Evolutionary conservation across 2,797 vertebrate species (phyloP).

Genomic region (Geotrypetes seraphini): DNA sequence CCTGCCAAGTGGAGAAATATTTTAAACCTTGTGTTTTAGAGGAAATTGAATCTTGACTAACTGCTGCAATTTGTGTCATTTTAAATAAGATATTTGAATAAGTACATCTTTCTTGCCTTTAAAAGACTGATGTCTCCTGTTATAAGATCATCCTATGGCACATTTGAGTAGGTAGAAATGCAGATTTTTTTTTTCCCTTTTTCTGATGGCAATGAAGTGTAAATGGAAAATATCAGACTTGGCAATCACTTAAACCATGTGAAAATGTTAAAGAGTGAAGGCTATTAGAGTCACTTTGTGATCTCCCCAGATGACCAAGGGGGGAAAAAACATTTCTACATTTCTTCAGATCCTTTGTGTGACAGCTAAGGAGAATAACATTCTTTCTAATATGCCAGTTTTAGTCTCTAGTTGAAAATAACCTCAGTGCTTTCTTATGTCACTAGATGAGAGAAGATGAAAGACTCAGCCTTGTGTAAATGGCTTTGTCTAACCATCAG

Average conservation of each 20-base stretch:
- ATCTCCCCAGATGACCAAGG: constrained; percentile 69
- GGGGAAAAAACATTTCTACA: constrained; percentile 62
- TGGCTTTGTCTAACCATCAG: constrained; percentile 75
- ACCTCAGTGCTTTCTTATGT: constrained; percentile 71
- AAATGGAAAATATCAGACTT: constrained; percentile 76
- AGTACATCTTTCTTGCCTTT: constrained; percentile 71
- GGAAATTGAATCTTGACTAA: constrained; percentile 68
- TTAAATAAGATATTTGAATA: constrained; percentile 74
- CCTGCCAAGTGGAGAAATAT: constrained; percentile 56
- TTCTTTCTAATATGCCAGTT: constrained; percentile 68
- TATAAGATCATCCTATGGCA: constrained; percentile 71
- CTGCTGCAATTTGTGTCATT: constrained; percentile 70
- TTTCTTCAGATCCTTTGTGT: constrained; percentile 69
- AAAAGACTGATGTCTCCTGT: constrained; percentile 71
- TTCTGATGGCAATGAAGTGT: constrained; percentile 71
- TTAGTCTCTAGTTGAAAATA: constrained; percentile 66
- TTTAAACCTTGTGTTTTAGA: constrained; percentile 67
- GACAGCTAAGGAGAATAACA: constrained; percentile 70
- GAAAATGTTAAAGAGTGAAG: constrained; percentile 66
- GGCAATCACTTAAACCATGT: constrained; percentile 71
- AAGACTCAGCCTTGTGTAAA: constrained; percentile 72
- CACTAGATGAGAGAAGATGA: constrained; percentile 69
- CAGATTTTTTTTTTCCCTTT: constrained; percentile 71
- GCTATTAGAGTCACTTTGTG: constrained; percentile 72
- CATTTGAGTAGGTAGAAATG: constrained; percentile 73